Percentiles rank a stretch among this genome's conserved stretches.
Conservation (phyloP, 2,888 invertebrate genomes). For the Embidobia sp. region DNA sequence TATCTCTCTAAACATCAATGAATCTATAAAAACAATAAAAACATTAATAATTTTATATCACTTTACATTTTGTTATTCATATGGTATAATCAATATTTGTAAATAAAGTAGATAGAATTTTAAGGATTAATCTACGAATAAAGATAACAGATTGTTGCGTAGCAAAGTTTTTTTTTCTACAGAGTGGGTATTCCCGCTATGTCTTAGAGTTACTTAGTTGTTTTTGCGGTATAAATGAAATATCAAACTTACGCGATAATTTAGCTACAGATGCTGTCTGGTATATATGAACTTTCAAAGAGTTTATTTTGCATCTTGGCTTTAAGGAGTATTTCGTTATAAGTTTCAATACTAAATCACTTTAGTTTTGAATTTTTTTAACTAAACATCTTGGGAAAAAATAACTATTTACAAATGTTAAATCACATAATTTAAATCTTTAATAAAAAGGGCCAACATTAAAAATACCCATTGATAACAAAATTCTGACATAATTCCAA, state of each 20-base stretch:
- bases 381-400: not conserved
- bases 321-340: slow-evolving; percentile 36
- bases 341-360: slow-evolving; percentile 30
- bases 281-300: slow-evolving; percentile 57
- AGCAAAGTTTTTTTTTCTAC: slow-evolving; percentile 25
- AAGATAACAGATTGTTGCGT: slow-evolving; percentile 23
- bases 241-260: slow-evolving; percentile 76
- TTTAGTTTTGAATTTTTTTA: slow-evolving; percentile 26
- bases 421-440: too few relatives aligned
- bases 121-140: too few relatives aligned
- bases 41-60: too few relatives aligned
- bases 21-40: too few relatives aligned
- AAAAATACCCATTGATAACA: too few relatives aligned
- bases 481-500: too few relatives aligned
- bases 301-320: slow-evolving; percentile 49
- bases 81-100: too few relatives aligned
- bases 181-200: slow-evolving; percentile 15
- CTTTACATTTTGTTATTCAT: too few relatives aligned
- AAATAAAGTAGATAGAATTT: too few relatives aligned
- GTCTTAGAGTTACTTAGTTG: slow-evolving; percentile 22
- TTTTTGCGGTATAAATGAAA: slow-evolving; percentile 67
- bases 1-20: too few relatives aligned
- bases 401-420: not conserved
- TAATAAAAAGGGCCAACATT: too few relatives aligned
- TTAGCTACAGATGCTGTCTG: slow-evolving; percentile 76